These are phyloP conservation scores for Dinocampus coccinellae DNA, from an alignment of 2,888 invertebrate species.

Conservation along the genomic window DNA sequence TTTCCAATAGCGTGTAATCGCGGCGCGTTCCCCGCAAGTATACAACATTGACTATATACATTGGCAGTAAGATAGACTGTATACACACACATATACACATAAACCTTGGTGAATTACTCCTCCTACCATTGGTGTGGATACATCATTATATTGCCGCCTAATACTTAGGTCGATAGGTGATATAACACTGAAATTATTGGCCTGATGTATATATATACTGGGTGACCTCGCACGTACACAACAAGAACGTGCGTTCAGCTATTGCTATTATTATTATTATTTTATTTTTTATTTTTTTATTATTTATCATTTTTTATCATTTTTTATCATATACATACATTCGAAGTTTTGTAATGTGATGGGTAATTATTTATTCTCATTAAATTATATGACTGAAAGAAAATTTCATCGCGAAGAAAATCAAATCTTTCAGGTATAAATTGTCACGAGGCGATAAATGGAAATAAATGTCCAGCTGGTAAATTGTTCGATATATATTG, in stretches of 20 bases:
- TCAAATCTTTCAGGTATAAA: constrained; percentile 17
- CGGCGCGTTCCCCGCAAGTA: constrained; percentile 46
- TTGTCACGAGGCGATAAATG: constrained; percentile 22
- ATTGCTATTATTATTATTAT: no score
- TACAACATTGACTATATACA: constrained; percentile 18
- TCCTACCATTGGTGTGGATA: constrained; percentile 50
- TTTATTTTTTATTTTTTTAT: constrained; percentile 19
- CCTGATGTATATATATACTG: constrained; percentile 34
- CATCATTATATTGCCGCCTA: constrained; percentile 67
- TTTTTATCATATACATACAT: background rate
- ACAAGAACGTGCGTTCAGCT: constrained; percentile 45
- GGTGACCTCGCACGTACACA: constrained; percentile 58
- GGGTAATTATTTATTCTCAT: constrained; percentile 4
- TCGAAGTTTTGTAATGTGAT: background rate
- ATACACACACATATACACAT: constrained; percentile 5
- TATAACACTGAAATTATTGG: constrained; percentile 63
- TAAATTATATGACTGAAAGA: background rate
- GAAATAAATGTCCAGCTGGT: constrained; percentile 3
- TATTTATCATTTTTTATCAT: background rate
- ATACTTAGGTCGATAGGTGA: constrained; percentile 68
- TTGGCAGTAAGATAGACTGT: constrained; percentile 19
- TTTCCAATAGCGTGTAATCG: constrained; percentile 67
- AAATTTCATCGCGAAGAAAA: constrained; percentile 8
- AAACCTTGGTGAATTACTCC: constrained; percentile 33
- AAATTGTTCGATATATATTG: constrained; percentile 15